These are phyloP conservation scores for Nasua narica DNA, from an alignment of 2,797 vertebrate species.

Conservation along the genomic window DNA sequence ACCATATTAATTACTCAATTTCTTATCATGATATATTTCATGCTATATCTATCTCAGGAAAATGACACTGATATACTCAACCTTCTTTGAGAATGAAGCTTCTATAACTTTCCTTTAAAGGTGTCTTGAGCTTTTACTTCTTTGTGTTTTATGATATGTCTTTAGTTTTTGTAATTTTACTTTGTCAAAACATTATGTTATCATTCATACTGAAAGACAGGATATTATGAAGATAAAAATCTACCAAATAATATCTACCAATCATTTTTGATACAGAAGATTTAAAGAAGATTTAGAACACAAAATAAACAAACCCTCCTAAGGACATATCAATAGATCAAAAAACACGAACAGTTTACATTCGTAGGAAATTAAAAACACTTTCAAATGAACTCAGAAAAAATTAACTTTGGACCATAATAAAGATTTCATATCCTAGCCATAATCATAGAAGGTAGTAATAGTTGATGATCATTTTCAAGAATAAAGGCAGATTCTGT, in stretches of 20 bases:
- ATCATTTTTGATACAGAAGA: not conserved
- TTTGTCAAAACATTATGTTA: constrained; percentile 14
- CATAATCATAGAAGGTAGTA: not conserved
- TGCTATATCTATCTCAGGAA: not conserved
- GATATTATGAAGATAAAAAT: constrained; percentile 30
- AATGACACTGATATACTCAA: not conserved
- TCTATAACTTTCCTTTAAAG: not conserved
- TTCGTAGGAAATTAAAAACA: not conserved
- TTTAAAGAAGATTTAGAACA: constrained; percentile 18
- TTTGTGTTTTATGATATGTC: not conserved
- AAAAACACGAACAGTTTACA: not conserved
- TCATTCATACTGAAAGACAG: not conserved
- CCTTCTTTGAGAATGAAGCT: not conserved
- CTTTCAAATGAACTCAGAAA: not conserved
- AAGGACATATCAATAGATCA: not conserved
- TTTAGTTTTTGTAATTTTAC: not conserved
- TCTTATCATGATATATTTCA: not conserved
- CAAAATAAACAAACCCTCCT: not conserved
- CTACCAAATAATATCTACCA: not conserved
- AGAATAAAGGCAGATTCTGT: constrained; percentile 6
- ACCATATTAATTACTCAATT: not conserved
- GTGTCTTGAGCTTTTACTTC: not conserved
- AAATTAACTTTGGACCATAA: not conserved
- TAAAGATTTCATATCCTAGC: not conserved
- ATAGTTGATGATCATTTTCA: not conserved